A percentile compares a stretch with the other conserved stretches of the same genome.
These are phyloP conservation scores for Octonoba sinensis DNA, from an alignment of 2,888 invertebrate species.

Conservation along the genomic window DNA sequence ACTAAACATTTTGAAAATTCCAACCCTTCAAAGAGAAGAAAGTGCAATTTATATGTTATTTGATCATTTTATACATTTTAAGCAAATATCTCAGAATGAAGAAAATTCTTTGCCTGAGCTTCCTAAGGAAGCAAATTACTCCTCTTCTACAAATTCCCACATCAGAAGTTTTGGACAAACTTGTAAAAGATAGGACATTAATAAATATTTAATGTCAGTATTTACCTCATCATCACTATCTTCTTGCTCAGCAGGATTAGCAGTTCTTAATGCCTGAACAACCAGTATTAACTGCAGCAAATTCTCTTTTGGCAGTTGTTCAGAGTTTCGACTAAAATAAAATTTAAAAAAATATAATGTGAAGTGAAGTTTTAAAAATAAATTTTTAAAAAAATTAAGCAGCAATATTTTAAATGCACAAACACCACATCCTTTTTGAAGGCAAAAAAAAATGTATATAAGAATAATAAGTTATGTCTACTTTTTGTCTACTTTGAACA, in stretches of 20 bases:
- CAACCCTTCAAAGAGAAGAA: too few relatives aligned
- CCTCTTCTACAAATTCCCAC: too few relatives aligned
- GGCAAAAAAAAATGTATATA: background rate
- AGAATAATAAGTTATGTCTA: slow-evolving; percentile 1
- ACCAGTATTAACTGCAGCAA: slow-evolving; percentile 37
- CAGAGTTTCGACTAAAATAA: slow-evolving; percentile 43
- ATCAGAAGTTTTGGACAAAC: too few relatives aligned
- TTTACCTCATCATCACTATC: slow-evolving; percentile 43
- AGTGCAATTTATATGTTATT: too few relatives aligned
- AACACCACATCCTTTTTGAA: background rate
- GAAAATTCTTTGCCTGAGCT: too few relatives aligned
- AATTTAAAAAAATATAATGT: too few relatives aligned
- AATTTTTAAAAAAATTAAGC: slow-evolving; percentile 3
- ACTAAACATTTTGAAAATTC: too few relatives aligned
- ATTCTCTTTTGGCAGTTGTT: slow-evolving; percentile 43
- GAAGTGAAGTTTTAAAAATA: background rate
- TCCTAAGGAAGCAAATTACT: too few relatives aligned
- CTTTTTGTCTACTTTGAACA: background rate
- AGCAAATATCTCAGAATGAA: too few relatives aligned
- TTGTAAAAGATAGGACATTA: too few relatives aligned
- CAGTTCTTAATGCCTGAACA: slow-evolving; percentile 27
- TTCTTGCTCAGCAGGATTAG: slow-evolving; percentile 17
- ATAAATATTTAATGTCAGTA: background rate
- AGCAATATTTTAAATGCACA: background rate
- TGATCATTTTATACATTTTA: too few relatives aligned